phyloP scores from a whole-genome alignment of 1,140 invertebrate species.

The Monochamus saltuarius region DNA sequence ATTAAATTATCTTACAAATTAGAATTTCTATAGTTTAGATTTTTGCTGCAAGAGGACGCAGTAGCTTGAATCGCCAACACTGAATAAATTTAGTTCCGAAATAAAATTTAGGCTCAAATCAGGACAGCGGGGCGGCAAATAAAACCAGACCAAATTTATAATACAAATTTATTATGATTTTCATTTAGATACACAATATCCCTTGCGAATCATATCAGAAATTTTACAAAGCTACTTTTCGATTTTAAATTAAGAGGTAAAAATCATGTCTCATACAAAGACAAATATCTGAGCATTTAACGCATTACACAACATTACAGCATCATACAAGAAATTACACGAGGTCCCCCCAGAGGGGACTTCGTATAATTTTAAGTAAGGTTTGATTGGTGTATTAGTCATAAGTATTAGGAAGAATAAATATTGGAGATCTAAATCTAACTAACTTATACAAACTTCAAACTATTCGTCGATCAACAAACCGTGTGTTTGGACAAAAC shows the following conservation, averaged over 20 bases:
- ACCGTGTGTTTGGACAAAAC: constrained; percentile 24
- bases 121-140: too few relatives aligned
- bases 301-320: constrained; percentile 38
- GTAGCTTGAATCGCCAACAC: too few relatives aligned
- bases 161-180: constrained; percentile 55
- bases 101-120: too few relatives aligned
- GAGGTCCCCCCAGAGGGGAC: not conserved
- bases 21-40: too few relatives aligned
- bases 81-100: too few relatives aligned
- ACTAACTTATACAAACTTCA: constrained; percentile 33
- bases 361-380: not conserved
- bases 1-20: too few relatives aligned
- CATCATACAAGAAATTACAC: constrained; percentile 25
- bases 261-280: constrained; percentile 31
- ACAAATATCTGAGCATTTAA: constrained; percentile 41
- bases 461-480: constrained; percentile 21
- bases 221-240: constrained; percentile 50
- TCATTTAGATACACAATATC: constrained; percentile 50
- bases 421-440: constrained; percentile 29
- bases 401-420: constrained; percentile 24
- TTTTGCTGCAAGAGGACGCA: too few relatives aligned
- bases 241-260: constrained; percentile 37
- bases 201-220: constrained; percentile 50
- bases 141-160: constrained; percentile 38
- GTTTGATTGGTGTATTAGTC: constrained; percentile 34